Percentiles rank a stretch among this genome's conserved stretches.
These are phyloP conservation scores for Miniopterus natalensis DNA, from an alignment of 2,113 vertebrate species.

Conservation along the genomic window DNA sequence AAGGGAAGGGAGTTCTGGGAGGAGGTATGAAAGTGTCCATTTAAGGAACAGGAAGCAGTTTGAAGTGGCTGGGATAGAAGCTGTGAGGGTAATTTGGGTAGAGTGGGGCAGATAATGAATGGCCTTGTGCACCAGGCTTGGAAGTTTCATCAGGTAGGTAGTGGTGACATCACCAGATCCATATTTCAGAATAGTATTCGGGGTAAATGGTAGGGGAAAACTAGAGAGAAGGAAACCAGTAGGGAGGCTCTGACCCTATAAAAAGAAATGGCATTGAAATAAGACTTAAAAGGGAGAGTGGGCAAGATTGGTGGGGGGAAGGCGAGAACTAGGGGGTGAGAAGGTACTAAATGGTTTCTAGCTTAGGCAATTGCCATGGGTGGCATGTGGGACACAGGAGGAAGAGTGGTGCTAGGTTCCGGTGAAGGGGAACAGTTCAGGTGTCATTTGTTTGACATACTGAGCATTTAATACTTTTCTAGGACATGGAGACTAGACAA, in stretches of 20 bases:
- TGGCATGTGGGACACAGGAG: neutral
- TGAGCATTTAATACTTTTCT: neutral
- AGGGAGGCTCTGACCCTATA: neutral
- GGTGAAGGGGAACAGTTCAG: too few relatives aligned
- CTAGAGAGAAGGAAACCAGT: neutral
- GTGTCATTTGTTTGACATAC: neutral
- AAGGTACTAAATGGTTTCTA: neutral
- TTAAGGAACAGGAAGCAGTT: neutral
- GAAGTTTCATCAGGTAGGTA: neutral
- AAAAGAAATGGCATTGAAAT: neutral
- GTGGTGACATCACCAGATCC: neutral
- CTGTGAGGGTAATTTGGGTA: neutral
- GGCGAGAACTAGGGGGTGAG: neutral
- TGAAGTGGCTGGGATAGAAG: neutral
- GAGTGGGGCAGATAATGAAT: neutral
- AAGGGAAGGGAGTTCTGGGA: neutral
- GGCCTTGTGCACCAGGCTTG: neutral
- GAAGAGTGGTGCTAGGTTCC: neutral
- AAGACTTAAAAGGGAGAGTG: neutral
- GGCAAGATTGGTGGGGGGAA: neutral
- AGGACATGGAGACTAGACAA: too few relatives aligned
- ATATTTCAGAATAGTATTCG: neutral
- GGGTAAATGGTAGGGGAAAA: neutral
- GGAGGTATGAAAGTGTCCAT: neutral
- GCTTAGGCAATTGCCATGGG: neutral